Evolutionary conservation across 2,888 invertebrate genomes (phyloP), one percentile per base, ranked within the genome.

Genomic region (Eupithecia tripunctaria): DNA sequence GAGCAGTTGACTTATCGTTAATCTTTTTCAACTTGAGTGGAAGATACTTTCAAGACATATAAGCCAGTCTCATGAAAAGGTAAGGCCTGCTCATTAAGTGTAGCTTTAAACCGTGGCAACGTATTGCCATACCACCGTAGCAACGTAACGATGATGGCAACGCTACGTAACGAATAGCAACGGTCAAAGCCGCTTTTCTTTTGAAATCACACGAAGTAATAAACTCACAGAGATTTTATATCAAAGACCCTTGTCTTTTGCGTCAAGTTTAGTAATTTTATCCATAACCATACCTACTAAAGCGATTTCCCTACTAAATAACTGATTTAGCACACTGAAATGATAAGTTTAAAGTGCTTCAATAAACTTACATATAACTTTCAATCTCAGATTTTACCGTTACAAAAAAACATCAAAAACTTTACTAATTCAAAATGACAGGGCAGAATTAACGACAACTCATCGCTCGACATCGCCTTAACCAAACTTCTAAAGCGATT

Each of bases 401-500:
- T 21, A 51, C 47, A 51, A 51, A 10, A 51, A 51, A 51, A 51
- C 21, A 51, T 51, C 21, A 21, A 21, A 21, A 56, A 51, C 51
- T 14, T 56, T 14, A 56, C 56, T 25, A 70, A 70, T 56, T 56
- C 12, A 25, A 56, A 56, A 56, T 56, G 56, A 56, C 56, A 56
- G 56, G 56, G 60, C 29, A 10, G 60, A 29, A 60, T 60, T 60
- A 60, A 60, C 29, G 60, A 29, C 60, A 60, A 60, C 63, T 36
- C 36, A 63, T 63, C n/a, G 62, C 62, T 32, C 5, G n/a, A 63
- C 62, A 7, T 38, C 36, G 25, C 64, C 36, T 38, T 64, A 21
- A 36, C 38, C 15, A 64, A 64, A 64, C 38, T 64, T 64, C 64
- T 21, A 25, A 63, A 64, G 38, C 64, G 64, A 38, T 38, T 64